A percentile compares a stretch with the other conserved stretches of the same genome.
Evolutionary conservation across 2,797 vertebrate species (phyloP).

Genomic region (Acrocephalus scirpaceus): DNA sequence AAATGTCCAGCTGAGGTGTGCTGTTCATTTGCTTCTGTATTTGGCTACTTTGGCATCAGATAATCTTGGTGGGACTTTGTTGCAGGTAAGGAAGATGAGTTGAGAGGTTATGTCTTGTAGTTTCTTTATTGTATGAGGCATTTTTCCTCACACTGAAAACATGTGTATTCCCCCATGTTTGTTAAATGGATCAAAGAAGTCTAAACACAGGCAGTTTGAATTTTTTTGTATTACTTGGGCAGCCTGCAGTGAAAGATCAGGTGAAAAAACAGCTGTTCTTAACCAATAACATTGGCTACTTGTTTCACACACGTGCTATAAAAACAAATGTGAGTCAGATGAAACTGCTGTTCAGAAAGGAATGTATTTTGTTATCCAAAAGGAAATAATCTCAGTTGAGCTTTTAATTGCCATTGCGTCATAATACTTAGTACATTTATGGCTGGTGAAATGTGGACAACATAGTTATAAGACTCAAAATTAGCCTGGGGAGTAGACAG

Average conservation of each 20-base stretch:
- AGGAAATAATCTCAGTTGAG: not conserved
- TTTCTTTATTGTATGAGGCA: not conserved
- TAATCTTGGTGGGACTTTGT: not conserved
- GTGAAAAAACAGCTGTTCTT: not conserved
- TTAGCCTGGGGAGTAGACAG: not conserved
- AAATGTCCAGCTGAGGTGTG: not conserved
- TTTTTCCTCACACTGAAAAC: not conserved
- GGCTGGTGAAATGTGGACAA: not conserved
- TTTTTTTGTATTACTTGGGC: not conserved
- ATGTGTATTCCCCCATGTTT: not conserved
- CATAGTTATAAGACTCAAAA: not conserved
- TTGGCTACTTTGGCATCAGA: not conserved
- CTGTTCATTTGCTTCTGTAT: not conserved
- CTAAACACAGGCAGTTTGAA: not conserved
- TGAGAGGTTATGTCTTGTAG: not conserved
- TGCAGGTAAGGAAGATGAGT: not conserved
- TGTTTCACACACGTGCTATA: not conserved
- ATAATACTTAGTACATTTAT: not conserved
- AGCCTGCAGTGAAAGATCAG: not conserved
- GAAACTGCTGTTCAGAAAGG: slow-evolving; percentile 14
- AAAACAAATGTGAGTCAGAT: slow-evolving; percentile 30
- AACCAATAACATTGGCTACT: not conserved
- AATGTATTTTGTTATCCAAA: not conserved
- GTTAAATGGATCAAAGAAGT: not conserved
- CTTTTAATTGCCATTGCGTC: slow-evolving; percentile 26